Evolutionary conservation across 2,797 vertebrate genomes (phyloP), one percentile per base, ranked within the genome.

Genomic region (Semaprochilodus insignis): DNA sequence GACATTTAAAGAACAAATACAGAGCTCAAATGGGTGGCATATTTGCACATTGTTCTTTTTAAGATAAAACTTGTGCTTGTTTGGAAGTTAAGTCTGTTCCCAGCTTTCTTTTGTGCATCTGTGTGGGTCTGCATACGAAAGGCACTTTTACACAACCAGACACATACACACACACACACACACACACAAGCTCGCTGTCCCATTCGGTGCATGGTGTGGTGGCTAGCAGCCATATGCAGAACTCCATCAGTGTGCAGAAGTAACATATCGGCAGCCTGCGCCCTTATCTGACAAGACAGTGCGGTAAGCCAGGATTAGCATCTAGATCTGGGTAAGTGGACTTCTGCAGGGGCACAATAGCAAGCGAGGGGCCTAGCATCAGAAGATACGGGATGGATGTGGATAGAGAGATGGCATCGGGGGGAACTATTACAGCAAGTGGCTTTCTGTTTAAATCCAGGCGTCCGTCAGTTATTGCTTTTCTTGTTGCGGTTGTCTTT

Each of bases 1-100:
- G 95, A 95, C 95, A 95, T 95, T 95, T 95, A 91, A 94, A 93
- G 90, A 93, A 93, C 91, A 93, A 94, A 94, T 89, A 90, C 92
- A 91, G 86, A 86, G 89, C 93, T 93, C 90, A 89, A 86, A 88
- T 93, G 93, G 91, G 93, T 95, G 94, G 93, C 92, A 91, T 90
- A 93, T 92, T 94, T 88, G 87, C 78, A 88, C 83, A 91, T 93
- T 94, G 92, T 94, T 91, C 89, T 87, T 90, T 91, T 91, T 83
- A 91, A 92, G 93, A 94, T 94, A 93, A 94, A 94, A 94, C 92
- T 93, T 93, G 78, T 86, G 91, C 87, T 92, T 90, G 85, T 91
- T 89, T 83, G 89, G 90, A 93, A 92, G 90, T 94, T 91, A 92
- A 91, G 78, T 86, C 91, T 91, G 89, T 88, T 85, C 69, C 27